Percentiles rank a stretch among this genome's conserved stretches.
phyloP scores from a whole-genome alignment of 2,888 invertebrate genomes.

The Aphidius colemani region DNA sequence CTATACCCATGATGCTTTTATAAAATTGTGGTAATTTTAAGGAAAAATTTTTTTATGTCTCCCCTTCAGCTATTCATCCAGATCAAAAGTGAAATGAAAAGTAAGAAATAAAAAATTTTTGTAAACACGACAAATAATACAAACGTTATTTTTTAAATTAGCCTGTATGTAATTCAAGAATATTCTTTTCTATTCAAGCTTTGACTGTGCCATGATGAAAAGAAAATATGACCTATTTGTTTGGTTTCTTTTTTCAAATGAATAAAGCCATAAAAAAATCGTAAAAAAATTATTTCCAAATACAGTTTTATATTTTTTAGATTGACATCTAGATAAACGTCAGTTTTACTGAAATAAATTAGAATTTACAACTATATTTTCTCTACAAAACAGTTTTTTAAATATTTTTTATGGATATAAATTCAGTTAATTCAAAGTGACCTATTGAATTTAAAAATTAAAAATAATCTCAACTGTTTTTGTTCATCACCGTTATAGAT shows the following conservation, averaged over 20 bases:
- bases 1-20: neutral
- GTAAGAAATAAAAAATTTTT: conserved; percentile 24
- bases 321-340: no score
- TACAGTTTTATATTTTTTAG: neutral
- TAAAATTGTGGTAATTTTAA: no score
- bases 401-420: no score
- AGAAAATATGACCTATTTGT: no score
- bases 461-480: conserved; percentile 7
- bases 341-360: no score
- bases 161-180: conserved; percentile 48
- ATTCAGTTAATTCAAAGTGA: neutral
- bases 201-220: conserved; percentile 1
- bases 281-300: conserved; percentile 1
- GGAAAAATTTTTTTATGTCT: neutral
- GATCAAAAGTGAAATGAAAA: conserved; percentile 4
- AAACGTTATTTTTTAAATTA: conserved; percentile 41
- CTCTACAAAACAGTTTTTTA: no score
- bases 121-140: conserved; percentile 26
- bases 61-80: conserved; percentile 11
- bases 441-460: conserved; percentile 2
- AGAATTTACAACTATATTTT: no score
- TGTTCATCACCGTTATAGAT: neutral
- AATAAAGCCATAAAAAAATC: neutral
- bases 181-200: conserved; percentile 22
- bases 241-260: neutral